Base-by-base conservation (phyloP, 2,888 invertebrate genomes). In the Apomyelois bistriatella region DNA sequence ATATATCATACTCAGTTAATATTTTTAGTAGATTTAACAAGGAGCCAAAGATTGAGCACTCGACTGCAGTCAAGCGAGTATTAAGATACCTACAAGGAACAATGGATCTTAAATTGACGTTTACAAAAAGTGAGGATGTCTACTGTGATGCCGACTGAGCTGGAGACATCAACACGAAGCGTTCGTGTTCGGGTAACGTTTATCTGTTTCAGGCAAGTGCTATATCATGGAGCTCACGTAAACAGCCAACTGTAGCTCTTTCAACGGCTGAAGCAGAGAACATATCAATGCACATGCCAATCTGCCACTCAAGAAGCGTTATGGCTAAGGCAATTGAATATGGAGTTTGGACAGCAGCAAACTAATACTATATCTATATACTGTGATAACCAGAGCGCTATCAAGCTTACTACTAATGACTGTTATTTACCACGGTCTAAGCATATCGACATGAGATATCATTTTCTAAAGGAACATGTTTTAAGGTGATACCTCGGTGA, bases 81-180 rank as follows among this genome's bases (percentile, higher is more conserved):
- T 12, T 68, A 4, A 56, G 64, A 16, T 66, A 63, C 32, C 15
- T 70, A 47, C 60, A 66, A 47, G 61, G 48, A 3, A 65, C 69
- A 5, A 52, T 43, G 17, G n/a, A 65, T 5, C 32, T 35, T 0
- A 58, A 42, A 46, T 7, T 64, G 4, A 10, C 4, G 8, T 61
- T 49, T 49, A 16, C 38, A 22, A 58, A 36, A 12, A 54, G 55
- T 35, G 47, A 54, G 10, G 48, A 38, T 22, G 61, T 58, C 1
- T 61, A 64, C 53, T 64, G 61, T 48, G 69, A 70, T 46, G 47
- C 68, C 1, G 67, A 69, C 13, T 68, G 66, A 66, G 66, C 66
- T 1, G 55, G 7, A 5, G 35, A 35, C 6, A 8, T 35, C 1
- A 7, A 35, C 2, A 7, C 2, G 1, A 3, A 7, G 6, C 2